phyloP scores from a whole-genome alignment of 2,888 invertebrate species.

The Charanyca ferruginea region DNA sequence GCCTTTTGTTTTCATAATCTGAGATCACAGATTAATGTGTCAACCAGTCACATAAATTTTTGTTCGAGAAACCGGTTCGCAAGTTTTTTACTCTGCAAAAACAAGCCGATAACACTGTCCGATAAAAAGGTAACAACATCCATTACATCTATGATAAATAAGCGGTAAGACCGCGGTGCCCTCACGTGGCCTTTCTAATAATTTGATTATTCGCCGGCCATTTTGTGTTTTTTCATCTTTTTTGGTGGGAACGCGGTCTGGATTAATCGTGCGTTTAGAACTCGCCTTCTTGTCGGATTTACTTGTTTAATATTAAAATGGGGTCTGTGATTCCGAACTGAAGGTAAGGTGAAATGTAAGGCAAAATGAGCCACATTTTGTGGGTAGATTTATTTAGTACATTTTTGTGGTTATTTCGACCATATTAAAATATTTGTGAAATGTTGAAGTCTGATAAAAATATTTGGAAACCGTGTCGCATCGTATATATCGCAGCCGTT shows the following conservation, averaged over 20 bases:
- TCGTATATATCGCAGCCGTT: too few relatives aligned
- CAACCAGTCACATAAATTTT: too few relatives aligned
- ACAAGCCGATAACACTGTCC: slow-evolving; percentile 28
- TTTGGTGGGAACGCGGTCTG: slow-evolving; percentile 64
- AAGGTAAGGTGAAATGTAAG: slow-evolving; percentile 47
- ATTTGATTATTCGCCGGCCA: slow-evolving; percentile 81
- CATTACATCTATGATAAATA: slow-evolving; percentile 83
- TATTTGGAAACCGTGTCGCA: too few relatives aligned
- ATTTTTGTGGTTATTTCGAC: slow-evolving; percentile 48
- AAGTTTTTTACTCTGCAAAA: background rate
- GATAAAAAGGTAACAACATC: slow-evolving; percentile 75
- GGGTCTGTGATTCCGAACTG: slow-evolving; percentile 66
- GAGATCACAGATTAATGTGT: too few relatives aligned
- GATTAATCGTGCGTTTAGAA: slow-evolving; percentile 74
- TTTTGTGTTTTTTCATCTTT: slow-evolving; percentile 72
- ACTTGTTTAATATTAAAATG: slow-evolving; percentile 70
- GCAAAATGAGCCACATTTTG: slow-evolving; percentile 53
- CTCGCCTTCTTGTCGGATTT: slow-evolving; percentile 65
- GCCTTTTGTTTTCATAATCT: too few relatives aligned
- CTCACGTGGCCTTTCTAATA: slow-evolving; percentile 79
- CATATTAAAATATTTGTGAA: slow-evolving; percentile 34
- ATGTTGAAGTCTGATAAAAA: background rate
- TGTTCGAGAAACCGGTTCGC: too few relatives aligned
- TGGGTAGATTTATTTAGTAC: slow-evolving; percentile 48
- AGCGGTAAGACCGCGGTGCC: slow-evolving; percentile 75